Percentiles rank a stretch among this genome's conserved stretches.
These are phyloP conservation scores for Crioceris asparagi DNA, from an alignment of 2,888 invertebrate genomes.

Conservation along the genomic window DNA sequence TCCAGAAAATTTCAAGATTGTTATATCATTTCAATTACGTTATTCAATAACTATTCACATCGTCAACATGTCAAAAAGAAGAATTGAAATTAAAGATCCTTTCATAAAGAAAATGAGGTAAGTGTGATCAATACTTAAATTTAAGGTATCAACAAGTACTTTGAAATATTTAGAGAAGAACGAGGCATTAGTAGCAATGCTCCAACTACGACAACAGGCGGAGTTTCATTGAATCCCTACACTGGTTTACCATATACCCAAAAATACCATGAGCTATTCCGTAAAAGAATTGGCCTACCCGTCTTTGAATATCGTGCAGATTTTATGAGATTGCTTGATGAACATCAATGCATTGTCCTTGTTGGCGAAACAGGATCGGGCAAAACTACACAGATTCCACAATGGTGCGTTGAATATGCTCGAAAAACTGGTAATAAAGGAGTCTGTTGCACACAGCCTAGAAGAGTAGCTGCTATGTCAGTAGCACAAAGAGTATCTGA, in stretches of 20 bases:
- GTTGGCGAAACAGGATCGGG: slow-evolving; percentile 99
- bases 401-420: slow-evolving; percentile 81
- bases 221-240: slow-evolving; percentile 68
- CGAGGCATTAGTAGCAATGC: slow-evolving; percentile 37
- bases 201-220: slow-evolving; percentile 35
- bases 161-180: slow-evolving; percentile 42
- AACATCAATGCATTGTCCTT: slow-evolving; percentile 88
- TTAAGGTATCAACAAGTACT: not conserved
- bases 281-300: slow-evolving; percentile 83
- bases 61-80: slow-evolving; percentile 62
- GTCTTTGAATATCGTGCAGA: slow-evolving; percentile 97
- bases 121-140: slow-evolving; percentile 27
- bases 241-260: slow-evolving; percentile 77
- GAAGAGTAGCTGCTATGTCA: slow-evolving; percentile 98
- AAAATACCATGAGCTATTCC: slow-evolving; percentile 78
- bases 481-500: slow-evolving; percentile 98
- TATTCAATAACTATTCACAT: no score
- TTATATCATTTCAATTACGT: no score
- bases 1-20: no score
- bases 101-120: slow-evolving; percentile 69
- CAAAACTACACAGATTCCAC: slow-evolving; percentile 99
- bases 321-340: slow-evolving; percentile 87
- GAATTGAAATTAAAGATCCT: slow-evolving; percentile 79
- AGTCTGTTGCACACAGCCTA: slow-evolving; percentile 94
- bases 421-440: slow-evolving; percentile 55